A percentile compares a stretch with the other conserved stretches of the same genome.
These are phyloP conservation scores for Caenorhabditis zanzibari DNA, from an alignment of 2,888 invertebrate species.

Conservation along the genomic window DNA sequence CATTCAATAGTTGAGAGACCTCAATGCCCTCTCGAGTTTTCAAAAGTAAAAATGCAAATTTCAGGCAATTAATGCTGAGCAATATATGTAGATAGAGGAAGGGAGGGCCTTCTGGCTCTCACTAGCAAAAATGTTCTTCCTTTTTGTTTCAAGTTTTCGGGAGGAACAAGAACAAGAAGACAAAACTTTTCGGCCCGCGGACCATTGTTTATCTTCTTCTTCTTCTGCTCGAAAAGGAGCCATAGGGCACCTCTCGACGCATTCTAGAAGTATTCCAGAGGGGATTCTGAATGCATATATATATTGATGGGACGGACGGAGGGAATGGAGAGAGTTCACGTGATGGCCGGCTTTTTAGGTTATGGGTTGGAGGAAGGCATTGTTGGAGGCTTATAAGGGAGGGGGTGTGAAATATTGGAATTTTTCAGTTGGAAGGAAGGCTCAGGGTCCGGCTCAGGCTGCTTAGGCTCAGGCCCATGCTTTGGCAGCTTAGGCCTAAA, in stretches of 20 bases:
- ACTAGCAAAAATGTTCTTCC: conserved; percentile 18
- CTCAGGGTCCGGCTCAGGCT: neutral
- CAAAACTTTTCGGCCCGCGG: neutral
- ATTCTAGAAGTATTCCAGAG: neutral
- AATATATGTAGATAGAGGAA: conserved; percentile 1
- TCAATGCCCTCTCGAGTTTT: no score
- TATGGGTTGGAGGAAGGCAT: neutral
- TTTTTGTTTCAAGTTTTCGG: conserved; percentile 12
- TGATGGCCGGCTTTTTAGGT: conserved; percentile 36
- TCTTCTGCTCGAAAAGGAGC: neutral
- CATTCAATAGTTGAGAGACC: conserved; percentile 20
- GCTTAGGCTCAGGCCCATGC: no score
- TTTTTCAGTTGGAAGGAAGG: neutral
- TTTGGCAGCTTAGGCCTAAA: no score
- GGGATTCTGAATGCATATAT: neutral
- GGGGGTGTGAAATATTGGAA: neutral
- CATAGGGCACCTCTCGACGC: conserved; percentile 63
- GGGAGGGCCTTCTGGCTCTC: neutral
- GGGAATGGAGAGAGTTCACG: conserved; percentile 16
- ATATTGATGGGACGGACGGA: neutral
- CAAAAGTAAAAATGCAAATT: neutral
- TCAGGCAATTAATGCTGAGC: neutral
- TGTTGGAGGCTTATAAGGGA: neutral
- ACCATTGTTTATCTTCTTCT: conserved; percentile 37
- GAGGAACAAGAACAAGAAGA: neutral